Conservation (phyloP, 2,797 vertebrate species). For the Otus scops region DNA sequence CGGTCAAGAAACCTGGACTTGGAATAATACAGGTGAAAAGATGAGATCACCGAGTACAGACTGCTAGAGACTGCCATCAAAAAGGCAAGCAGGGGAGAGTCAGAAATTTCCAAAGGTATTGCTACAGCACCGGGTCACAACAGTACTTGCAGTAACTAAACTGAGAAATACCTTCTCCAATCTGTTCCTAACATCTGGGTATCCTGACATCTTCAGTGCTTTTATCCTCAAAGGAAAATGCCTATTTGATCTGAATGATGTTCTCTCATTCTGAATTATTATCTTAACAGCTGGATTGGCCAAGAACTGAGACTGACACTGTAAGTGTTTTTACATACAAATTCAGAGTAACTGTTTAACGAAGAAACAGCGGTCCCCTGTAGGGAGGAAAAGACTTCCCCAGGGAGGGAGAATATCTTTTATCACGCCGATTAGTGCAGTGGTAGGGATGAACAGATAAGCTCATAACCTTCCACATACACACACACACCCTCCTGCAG, state of each 20-base stretch:
- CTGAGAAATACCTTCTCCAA: background rate
- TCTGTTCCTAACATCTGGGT: background rate
- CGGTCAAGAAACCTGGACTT: background rate
- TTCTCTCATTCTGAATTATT: background rate
- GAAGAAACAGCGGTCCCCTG: background rate
- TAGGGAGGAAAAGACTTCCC: background rate
- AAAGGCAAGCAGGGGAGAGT: background rate
- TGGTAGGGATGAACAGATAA: background rate
- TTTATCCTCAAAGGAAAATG: background rate
- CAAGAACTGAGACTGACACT: background rate
- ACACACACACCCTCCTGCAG: background rate
- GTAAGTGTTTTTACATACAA: rapidly evolving
- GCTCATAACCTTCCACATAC: background rate
- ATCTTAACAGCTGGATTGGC: background rate
- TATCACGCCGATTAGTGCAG: background rate
- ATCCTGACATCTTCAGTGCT: background rate
- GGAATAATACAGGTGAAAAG: background rate
- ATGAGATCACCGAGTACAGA: background rate
- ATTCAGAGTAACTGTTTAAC: background rate
- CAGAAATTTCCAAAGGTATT: background rate
- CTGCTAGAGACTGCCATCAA: background rate
- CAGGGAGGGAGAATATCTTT: background rate
- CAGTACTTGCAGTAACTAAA: background rate
- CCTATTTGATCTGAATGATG: background rate
- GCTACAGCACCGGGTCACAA: background rate